Conservation (phyloP, 2,113 vertebrate genomes). For the Cariama cristata region DNA sequence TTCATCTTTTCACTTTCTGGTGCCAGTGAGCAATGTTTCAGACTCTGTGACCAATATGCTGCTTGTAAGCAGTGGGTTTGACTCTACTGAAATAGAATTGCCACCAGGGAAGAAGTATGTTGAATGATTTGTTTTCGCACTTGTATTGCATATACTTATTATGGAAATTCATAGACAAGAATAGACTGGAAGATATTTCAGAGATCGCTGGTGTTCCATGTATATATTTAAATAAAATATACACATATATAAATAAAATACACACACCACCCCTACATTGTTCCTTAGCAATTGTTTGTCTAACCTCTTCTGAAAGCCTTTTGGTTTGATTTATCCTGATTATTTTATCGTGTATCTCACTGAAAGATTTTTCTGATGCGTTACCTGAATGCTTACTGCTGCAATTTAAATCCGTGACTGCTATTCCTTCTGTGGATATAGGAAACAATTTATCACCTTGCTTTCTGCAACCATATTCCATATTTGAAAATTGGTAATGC, state of each 20-base stretch:
- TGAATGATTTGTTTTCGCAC: not conserved
- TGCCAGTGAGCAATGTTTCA: not conserved
- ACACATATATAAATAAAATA: not conserved
- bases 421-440: not conserved
- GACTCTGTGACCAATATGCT: not conserved
- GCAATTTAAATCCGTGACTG: not conserved
- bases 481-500: not conserved
- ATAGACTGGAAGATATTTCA: not conserved
- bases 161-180: not conserved
- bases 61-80: not conserved
- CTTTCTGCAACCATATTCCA: not conserved
- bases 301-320: not conserved
- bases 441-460: not conserved
- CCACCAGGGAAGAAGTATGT: not conserved
- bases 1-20: not conserved
- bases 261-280: not conserved
- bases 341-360: not conserved
- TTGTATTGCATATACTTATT: not conserved
- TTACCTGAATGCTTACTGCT: not conserved
- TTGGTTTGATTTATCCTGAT: not conserved
- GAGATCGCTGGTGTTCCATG: not conserved
- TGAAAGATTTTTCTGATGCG: not conserved
- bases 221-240: not conserved
- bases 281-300: not conserved
- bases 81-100: not conserved